These are phyloP conservation scores for Caenorhabditis elegans DNA, from an alignment of 1,140 invertebrate species.

Conservation along the genomic window DNA sequence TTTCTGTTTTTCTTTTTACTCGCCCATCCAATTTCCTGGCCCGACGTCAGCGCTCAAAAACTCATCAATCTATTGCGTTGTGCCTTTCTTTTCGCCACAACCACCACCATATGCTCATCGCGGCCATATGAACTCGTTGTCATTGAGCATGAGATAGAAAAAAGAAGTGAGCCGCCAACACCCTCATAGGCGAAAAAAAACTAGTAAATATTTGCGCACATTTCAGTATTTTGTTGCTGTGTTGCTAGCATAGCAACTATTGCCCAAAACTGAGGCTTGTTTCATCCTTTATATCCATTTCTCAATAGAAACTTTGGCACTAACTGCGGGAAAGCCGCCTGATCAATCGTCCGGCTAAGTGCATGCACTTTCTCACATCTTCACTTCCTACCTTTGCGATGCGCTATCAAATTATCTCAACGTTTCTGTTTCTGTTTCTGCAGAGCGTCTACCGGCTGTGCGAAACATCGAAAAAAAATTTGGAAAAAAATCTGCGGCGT, in stretches of 20 bases:
- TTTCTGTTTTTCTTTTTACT: neutral
- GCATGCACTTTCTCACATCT: neutral
- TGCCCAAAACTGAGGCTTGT: too few relatives aligned
- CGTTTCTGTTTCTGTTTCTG: neutral
- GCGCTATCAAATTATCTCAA: slow-evolving; percentile 21
- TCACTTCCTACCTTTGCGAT: neutral
- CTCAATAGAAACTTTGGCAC: neutral
- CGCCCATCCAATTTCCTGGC: neutral
- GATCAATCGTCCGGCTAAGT: slow-evolving; percentile 7
- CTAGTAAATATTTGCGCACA: slow-evolving; percentile 22
- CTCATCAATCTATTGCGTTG: slow-evolving; percentile 26
- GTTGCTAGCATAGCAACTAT: neutral
- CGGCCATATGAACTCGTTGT: slow-evolving; percentile 10
- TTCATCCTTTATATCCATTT: too few relatives aligned
- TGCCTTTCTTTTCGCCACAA: slow-evolving; percentile 24
- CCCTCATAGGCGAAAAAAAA: neutral
- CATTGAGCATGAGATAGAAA: neutral
- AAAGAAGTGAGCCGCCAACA: slow-evolving; percentile 13
- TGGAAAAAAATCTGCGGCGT: neutral
- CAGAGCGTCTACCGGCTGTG: neutral
- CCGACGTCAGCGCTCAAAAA: slow-evolving; percentile 14
- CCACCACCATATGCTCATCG: neutral
- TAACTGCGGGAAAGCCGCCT: neutral
- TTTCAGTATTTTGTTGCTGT: neutral
- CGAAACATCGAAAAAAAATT: neutral